These are phyloP conservation scores for Bombus turneri DNA, from an alignment of 1,140 invertebrate species.

Conservation along the genomic window DNA sequence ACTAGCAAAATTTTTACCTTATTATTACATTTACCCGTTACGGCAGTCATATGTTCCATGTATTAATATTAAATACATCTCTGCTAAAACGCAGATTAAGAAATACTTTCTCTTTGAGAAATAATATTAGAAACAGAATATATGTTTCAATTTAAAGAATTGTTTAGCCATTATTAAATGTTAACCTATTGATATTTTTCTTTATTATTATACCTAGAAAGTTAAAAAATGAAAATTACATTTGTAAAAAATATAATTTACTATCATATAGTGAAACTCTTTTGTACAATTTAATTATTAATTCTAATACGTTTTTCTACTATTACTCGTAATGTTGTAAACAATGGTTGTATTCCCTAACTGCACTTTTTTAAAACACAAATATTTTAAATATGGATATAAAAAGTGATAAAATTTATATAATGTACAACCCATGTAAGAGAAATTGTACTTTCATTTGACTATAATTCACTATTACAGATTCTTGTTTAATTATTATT, in stretches of 20 bases:
- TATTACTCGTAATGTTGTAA: slow-evolving; percentile 53
- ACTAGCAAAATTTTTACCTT: slow-evolving; percentile 19
- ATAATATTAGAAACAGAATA: slow-evolving; percentile 44
- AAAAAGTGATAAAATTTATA: slow-evolving; percentile 52
- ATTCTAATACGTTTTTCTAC: slow-evolving; percentile 35
- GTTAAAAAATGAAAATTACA: slow-evolving; percentile 52
- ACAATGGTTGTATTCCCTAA: slow-evolving; percentile 49
- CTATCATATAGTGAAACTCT: slow-evolving; percentile 50
- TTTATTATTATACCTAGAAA: slow-evolving; percentile 47
- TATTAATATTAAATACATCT: slow-evolving; percentile 30
- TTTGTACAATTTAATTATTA: slow-evolving; percentile 60
- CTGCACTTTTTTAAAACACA: slow-evolving; percentile 58
- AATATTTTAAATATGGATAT: slow-evolving; percentile 48
- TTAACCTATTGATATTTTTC: slow-evolving; percentile 49
- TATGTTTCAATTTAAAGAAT: slow-evolving; percentile 46
- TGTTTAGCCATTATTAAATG: slow-evolving; percentile 34
- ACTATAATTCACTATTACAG: slow-evolving; percentile 32
- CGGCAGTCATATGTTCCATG: background rate
- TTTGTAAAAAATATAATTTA: slow-evolving; percentile 62
- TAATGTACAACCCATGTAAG: slow-evolving; percentile 48
- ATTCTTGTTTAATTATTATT: slow-evolving; percentile 39
- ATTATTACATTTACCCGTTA: slow-evolving; percentile 25
- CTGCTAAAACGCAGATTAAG: slow-evolving; percentile 32
- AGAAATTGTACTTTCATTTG: slow-evolving; percentile 55
- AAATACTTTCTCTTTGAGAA: slow-evolving; percentile 42